Base-by-base conservation (phyloP, 2,113 vertebrate species). In the Syngnathus scovelli region DNA sequence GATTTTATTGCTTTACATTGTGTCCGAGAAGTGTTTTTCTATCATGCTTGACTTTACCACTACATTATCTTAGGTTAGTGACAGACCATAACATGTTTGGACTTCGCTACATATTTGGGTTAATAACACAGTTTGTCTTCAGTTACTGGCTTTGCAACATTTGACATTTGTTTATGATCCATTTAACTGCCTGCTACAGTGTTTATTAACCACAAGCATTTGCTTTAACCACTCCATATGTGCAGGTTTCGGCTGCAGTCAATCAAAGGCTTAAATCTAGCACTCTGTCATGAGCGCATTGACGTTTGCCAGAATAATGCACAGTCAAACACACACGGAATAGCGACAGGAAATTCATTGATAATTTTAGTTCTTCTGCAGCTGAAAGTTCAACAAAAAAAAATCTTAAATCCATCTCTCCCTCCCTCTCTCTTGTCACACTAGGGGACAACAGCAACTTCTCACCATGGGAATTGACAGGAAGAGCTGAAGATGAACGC, bases 391-490 rank as follows among this genome's bases (percentile, higher is more conserved):
- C 2, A 5, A 33, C 33, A 33, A 56, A 8, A 8, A 56, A 33
- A 56, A 8, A 8, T 51, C 19, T n/a, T 19, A 16, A 48, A 16
- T 46, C 18, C 16, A n/a, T 4, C 19, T 7, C 48, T 9, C 49
- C 5, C 49, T 9, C 56, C 18, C 21, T 54, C 21, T 16, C 37
- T 27, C n/a, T 13, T 27, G 21, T 68, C 52, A 70, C 66, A 66
- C 65, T 68, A 56, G 68, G 63, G 48, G 69, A 65, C 67, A 69
- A 79, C 71, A 77, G 74, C 55, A 79, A 62, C 64, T 67, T 52
- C 62, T 71, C 64, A 71, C 69, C 69, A 75, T 78, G 73, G 78
- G 80, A 85, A 76, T 48, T 67, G 41, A 44, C 63, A 54, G 7
- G 61, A 55, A 67, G 59, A 8, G 27, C 21, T 18, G 21, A 13